Evolutionary conservation across 2,888 invertebrate species (phyloP), one percentile per base, ranked within the genome.

Genomic region (Habroteleia sp.): DNA sequence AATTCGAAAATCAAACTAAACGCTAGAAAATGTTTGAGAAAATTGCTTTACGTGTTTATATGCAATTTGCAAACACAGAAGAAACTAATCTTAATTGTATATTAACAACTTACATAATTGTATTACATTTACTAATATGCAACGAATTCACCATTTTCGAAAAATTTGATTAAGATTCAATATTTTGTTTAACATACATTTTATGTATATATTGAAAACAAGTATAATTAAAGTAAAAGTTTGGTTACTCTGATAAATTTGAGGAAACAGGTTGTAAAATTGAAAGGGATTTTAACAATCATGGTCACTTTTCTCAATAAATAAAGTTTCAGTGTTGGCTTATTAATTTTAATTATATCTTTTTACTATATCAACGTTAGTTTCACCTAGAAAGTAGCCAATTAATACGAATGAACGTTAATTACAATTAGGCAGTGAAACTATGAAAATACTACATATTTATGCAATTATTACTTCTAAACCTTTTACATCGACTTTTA

Each of bases 1-100:
- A 16, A 52, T 63, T 56, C 20, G 37, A 50, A 63, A 48, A 42
- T 58, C 56, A 50, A 54, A 56, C 46, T 25, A 31, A 16, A 52
- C 4, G 35, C 33, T 35, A 39, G 17, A 60, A 42, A 68, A 50
- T 44, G 17, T 23, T 60, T 17, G 37, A 16, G 42, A n/a, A 11
- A 42, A 42, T 60, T 27, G 27, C 23, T 52, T 27, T 16, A 8
- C 20, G 17, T 16, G 8, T 25, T 23, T 31, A 5, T 44, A 2
- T 8, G 17, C 33, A 35, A n/a, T n/a, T n/a, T n/a, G n/a, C n/a
- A n/a, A n/a, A n/a, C n/a, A n/a, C n/a, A n/a, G n/a, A n/a, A n/a
- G n/a, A n/a, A n/a, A n/a, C n/a, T n/a, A n/a, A n/a, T n/a, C n/a
- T 29, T 48, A 20, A 3, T 20, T 13, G 1, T 4, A 8, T 27